Percentiles rank a stretch among this genome's conserved stretches.
Conservation (phyloP, 1,140 invertebrate genomes). For the Lepidurus apus region DNA sequence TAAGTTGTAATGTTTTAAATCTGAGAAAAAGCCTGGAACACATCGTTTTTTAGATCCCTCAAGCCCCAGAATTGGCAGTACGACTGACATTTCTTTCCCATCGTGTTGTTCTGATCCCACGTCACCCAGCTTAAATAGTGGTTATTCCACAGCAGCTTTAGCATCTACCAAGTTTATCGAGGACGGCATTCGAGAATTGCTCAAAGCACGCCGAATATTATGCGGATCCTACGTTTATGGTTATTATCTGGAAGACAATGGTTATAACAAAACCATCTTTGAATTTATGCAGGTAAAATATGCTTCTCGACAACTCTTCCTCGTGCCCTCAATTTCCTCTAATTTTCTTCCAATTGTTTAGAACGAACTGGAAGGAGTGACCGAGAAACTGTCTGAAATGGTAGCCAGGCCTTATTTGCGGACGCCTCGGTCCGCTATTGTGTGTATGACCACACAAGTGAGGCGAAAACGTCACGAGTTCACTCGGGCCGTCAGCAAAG, state of each 20-base stretch:
- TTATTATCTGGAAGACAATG: slow-evolving; percentile 52
- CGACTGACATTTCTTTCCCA: not conserved
- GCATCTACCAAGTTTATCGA: slow-evolving; percentile 56
- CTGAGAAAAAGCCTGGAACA: not conserved
- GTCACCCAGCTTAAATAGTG: not conserved
- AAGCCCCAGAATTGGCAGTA: not conserved
- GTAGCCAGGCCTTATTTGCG: slow-evolving; percentile 59
- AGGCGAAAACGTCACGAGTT: slow-evolving; percentile 60
- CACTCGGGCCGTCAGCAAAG: slow-evolving; percentile 58
- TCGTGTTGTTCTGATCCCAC: slow-evolving; percentile 25
- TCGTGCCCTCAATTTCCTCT: slow-evolving; percentile 20
- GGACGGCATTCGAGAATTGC: slow-evolving; percentile 57
- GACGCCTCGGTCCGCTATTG: slow-evolving; percentile 56
- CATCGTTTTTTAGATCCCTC: not conserved
- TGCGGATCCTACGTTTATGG: slow-evolving; percentile 65
- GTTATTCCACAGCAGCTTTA: slow-evolving; percentile 22
- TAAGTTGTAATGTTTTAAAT: not conserved
- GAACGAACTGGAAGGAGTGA: slow-evolving; percentile 63
- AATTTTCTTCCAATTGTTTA: slow-evolving; percentile 42
- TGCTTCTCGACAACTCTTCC: slow-evolving; percentile 6
- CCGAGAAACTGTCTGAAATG: slow-evolving; percentile 61
- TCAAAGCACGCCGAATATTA: slow-evolving; percentile 58
- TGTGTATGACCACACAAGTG: slow-evolving; percentile 55
- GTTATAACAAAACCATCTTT: slow-evolving; percentile 62
- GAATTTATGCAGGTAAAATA: slow-evolving; percentile 61